Evolutionary conservation across 2,113 vertebrate genomes (phyloP), one percentile per base, ranked within the genome.

Genomic region (Corythoichthys intestinalis): DNA sequence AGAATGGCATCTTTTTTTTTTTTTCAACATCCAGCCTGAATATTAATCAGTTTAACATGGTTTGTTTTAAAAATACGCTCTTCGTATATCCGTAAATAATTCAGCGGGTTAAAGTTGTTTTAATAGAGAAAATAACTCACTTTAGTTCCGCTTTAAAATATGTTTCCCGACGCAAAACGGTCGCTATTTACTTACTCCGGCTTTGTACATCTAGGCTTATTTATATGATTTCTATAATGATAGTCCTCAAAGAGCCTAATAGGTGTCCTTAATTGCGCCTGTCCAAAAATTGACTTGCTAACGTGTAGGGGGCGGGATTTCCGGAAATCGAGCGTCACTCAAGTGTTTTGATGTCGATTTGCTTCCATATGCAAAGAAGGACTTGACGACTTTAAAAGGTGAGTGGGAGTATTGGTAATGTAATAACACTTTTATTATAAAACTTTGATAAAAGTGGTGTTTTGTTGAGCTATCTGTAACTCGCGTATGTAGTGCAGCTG

Each of bases 201-300:
- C 41, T 5, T 44, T 44, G 6, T 5, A 44, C 41, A 44, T 44
- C 41, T 44, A 44, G 9, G 6, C 6, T 44, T 44, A 8, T 6
- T 44, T 44, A 44, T 44, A 8, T 44, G 41, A 44, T 44, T 7
- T 44, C 41, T 44, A 44, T 44, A 74, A 66, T 85, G 86, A 84
- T 78, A 72, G 44, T 53, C 83, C 65, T 68, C 74, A 87, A 87
- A 47, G 74, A 7, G 81, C 13, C 66, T 34, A 11, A 74, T 79
- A 87, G 85, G 75, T 86, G 88, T 44, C 86, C 71, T 12, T 8
- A 38, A 74, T 67, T 71, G 74, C 83, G 90, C 91, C 90, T 91
- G 91, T 79, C 56, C 72, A 77, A 75, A 57, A 91, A 89, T 69
- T 4, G 69, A 74, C 6, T 58, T 44, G 70, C 78, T 82, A 72